These are phyloP conservation scores for Polydrusus tereticollis DNA, from an alignment of 2,888 invertebrate genomes.

Conservation along the genomic window DNA sequence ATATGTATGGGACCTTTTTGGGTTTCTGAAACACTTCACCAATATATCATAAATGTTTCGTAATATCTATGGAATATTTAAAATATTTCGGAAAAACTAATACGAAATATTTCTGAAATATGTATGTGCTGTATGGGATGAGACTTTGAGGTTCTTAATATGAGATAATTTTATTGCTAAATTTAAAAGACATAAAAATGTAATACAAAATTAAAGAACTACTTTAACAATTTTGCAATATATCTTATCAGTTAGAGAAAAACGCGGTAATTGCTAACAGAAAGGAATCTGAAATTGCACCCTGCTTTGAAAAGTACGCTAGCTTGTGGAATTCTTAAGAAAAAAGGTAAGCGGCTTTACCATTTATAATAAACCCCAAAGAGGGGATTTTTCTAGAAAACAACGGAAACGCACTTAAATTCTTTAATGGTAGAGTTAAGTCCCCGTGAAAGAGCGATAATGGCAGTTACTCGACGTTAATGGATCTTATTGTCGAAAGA, in stretches of 20 bases:
- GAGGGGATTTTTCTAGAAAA: slow-evolving; percentile 51
- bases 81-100: too few relatives aligned
- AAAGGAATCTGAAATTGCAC: background rate
- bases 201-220: too few relatives aligned
- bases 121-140: too few relatives aligned
- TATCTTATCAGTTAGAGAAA: background rate
- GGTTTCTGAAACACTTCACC: too few relatives aligned
- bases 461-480: slow-evolving; percentile 29
- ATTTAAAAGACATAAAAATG: too few relatives aligned
- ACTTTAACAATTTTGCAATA: too few relatives aligned
- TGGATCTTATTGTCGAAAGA: slow-evolving; percentile 7
- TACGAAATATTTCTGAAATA: too few relatives aligned
- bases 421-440: slow-evolving; percentile 54
- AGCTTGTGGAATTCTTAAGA: background rate
- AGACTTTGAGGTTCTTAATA: too few relatives aligned
- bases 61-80: too few relatives aligned
- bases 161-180: too few relatives aligned
- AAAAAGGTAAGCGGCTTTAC: slow-evolving; percentile 53
- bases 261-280: background rate
- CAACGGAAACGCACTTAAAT: slow-evolving; percentile 56
- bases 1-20: too few relatives aligned
- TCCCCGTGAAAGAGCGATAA: slow-evolving; percentile 50
- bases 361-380: slow-evolving; percentile 51
- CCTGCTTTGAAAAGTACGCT: slow-evolving; percentile 13
- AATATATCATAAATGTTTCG: too few relatives aligned